Evolutionary conservation across 92 coral and sea anemone genomes (phyloP).

Genomic region (Umimayanthus kanabou): DNA sequence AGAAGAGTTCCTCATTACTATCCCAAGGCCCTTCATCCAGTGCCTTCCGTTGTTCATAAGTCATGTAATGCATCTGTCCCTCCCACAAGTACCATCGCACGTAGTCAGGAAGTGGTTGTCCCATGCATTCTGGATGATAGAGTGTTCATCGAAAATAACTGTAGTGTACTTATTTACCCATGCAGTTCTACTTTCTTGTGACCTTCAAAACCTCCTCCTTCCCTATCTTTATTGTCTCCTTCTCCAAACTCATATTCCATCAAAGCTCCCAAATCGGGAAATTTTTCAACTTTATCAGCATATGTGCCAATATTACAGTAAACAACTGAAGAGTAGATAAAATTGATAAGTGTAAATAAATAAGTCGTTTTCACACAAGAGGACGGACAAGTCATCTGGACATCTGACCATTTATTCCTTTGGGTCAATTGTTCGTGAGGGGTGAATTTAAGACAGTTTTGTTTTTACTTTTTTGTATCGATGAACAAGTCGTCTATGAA

Average conservation of each 20-base stretch:
- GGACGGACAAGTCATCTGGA: no score
- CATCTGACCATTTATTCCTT: no score
- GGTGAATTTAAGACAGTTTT: no score
- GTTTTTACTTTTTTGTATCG: no score
- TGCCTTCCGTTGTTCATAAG: constrained; percentile 33
- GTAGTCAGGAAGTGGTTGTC: constrained; percentile 54
- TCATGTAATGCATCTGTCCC: constrained; percentile 43
- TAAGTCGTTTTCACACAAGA: no score
- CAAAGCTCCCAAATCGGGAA: constrained; percentile 49
- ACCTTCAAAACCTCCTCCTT: constrained; percentile 61
- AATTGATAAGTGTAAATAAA: no score
- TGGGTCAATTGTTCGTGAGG: no score
- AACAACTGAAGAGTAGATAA: no score
- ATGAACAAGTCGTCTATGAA: no score
- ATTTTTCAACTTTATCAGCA: constrained; percentile 54
- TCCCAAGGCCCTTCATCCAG: constrained; percentile 41
- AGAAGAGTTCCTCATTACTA: constrained; percentile 30
- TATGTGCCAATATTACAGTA: no score
- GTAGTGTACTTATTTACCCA: constrained; percentile 59
- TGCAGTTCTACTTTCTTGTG: constrained; percentile 41
- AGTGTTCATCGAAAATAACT: constrained; percentile 35
- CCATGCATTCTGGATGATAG: constrained; percentile 22
- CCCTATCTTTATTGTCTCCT: constrained; percentile 43
- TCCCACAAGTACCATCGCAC: constrained; percentile 48
- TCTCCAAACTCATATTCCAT: constrained; percentile 45